These are phyloP conservation scores for Brachyhypopomus gauderio DNA, from an alignment of 2,113 vertebrate genomes.

Conservation along the genomic window DNA sequence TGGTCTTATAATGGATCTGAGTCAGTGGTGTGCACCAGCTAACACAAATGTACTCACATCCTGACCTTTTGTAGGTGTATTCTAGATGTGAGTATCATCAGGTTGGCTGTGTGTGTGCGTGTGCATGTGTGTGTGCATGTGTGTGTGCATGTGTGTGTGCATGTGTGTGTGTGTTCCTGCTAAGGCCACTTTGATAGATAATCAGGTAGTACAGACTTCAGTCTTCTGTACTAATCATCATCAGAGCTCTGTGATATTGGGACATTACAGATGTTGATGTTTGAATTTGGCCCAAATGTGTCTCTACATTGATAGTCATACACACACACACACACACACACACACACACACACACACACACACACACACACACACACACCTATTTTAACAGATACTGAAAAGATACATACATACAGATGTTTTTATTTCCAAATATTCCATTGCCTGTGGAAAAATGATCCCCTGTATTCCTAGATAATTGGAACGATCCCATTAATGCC, in stretches of 20 bases:
- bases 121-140: neutral
- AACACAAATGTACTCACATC: slow-evolving; percentile 75
- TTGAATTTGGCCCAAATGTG: neutral
- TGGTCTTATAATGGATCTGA: slow-evolving; percentile 73
- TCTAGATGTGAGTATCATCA: slow-evolving; percentile 60
- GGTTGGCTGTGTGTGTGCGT: slow-evolving; percentile 58
- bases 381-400: neutral
- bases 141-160: slow-evolving; percentile 1
- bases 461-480: slow-evolving; percentile 86
- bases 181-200: slow-evolving; percentile 36
- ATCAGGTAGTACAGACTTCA: slow-evolving; percentile 30
- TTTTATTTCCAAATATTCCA: slow-evolving; percentile 46
- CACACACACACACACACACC: neutral
- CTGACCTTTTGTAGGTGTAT: slow-evolving; percentile 73
- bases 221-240: slow-evolving; percentile 31
- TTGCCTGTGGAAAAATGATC: no score
- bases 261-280: slow-evolving; percentile 9
- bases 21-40: slow-evolving; percentile 80
- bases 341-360: neutral
- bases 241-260: slow-evolving; percentile 36
- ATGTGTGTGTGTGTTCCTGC: slow-evolving; percentile 13
- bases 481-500: slow-evolving; percentile 98
- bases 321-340: neutral
- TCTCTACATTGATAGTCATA: neutral
- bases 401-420: slow-evolving; percentile 42